Evolutionary conservation across 35 echinoderm and acorn worm species (phyloP).

Genomic region (Apostichopus japonicus): DNA sequence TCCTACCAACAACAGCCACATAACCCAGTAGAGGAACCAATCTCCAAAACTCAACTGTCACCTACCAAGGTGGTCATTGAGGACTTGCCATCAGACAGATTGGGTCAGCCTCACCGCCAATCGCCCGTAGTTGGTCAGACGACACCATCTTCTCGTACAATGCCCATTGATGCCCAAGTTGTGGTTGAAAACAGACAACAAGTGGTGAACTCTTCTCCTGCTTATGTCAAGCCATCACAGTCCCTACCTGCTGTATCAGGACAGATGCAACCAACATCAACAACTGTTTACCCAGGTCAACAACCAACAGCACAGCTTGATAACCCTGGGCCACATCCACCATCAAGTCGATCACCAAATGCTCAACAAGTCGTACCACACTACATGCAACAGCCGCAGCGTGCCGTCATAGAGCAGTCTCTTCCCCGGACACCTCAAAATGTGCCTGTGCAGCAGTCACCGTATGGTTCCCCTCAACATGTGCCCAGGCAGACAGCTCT

Average conservation of each 20-base stretch:
- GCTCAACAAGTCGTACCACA: constrained; percentile 33
- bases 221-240: not conserved
- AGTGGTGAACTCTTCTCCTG: not conserved
- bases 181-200: constrained; percentile 56
- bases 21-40: constrained; percentile 26
- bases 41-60: constrained; percentile 36
- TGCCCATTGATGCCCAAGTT: constrained; percentile 59
- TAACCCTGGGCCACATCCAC: not conserved
- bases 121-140: constrained; percentile 24
- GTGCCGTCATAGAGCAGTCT: constrained; percentile 28
- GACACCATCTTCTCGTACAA: not conserved
- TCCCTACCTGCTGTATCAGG: not conserved
- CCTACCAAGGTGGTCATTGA: constrained; percentile 45
- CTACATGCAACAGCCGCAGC: constrained; percentile 40
- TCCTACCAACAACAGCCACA: constrained; percentile 2
- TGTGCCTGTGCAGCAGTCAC: not conserved
- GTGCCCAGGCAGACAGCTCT: not conserved
- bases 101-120: not conserved
- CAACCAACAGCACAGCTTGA: not conserved
- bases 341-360: constrained; percentile 7
- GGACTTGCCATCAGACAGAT: not conserved
- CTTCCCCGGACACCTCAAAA: not conserved
- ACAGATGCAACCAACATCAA: not conserved
- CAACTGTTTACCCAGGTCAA: not conserved
- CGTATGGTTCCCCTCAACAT: constrained; percentile 19